A percentile compares a stretch with the other conserved stretches of the same genome.
Evolutionary conservation across 2,113 vertebrate species (phyloP).

Genomic region (Glaucomys volans): DNA sequence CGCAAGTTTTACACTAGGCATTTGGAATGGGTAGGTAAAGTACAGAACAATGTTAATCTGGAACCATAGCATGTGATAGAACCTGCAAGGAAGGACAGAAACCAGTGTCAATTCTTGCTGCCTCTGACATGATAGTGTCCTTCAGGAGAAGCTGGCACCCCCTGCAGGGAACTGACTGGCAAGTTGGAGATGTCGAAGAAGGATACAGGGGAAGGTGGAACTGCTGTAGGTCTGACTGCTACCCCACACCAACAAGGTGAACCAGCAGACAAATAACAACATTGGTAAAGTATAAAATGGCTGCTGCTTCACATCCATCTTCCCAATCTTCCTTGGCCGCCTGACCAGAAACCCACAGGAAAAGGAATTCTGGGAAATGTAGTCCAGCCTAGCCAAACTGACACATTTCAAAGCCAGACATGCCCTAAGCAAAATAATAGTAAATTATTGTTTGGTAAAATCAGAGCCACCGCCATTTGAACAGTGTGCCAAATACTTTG

Average conservation of each 20-base stretch:
- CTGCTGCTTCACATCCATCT: background rate
- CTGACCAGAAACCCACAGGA: background rate
- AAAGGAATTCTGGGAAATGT: conserved; percentile 35
- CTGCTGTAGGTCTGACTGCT: background rate
- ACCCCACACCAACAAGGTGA: background rate
- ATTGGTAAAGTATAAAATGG: background rate
- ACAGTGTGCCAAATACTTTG: background rate
- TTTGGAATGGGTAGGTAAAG: conserved; percentile 25
- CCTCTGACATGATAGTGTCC: background rate
- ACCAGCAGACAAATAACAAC: background rate
- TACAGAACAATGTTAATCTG: background rate
- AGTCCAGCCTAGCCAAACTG: background rate
- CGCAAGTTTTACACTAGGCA: too few species aligned
- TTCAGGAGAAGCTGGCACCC: background rate
- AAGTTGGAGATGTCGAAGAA: background rate
- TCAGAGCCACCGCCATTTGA: conserved; percentile 16
- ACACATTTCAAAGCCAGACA: background rate
- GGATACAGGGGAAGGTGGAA: background rate
- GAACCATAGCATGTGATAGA: background rate
- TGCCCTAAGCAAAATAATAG: background rate
- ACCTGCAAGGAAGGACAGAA: background rate
- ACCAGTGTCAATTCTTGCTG: background rate
- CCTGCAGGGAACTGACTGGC: background rate
- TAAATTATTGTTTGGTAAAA: conserved; percentile 49
- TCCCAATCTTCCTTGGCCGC: background rate